phyloP scores from a whole-genome alignment of 2,113 vertebrate genomes.

The Tetraodon nigroviridis region DNA sequence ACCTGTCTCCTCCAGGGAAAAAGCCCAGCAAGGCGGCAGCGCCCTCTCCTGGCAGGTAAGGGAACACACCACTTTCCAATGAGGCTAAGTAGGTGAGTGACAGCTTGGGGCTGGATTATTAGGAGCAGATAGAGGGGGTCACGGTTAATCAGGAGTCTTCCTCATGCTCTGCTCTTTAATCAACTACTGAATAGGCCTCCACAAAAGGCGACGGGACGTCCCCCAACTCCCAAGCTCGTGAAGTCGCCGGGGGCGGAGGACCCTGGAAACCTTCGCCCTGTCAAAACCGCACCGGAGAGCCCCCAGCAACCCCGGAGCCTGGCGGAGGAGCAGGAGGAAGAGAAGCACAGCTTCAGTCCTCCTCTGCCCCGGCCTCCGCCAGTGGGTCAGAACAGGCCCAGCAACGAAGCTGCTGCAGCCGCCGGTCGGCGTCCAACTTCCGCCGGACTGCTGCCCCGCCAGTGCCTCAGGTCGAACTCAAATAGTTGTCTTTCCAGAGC shows the following conservation, averaged over 20 bases:
- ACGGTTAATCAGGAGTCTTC: background rate
- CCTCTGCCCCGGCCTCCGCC: conserved; percentile 58
- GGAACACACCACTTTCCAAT: background rate
- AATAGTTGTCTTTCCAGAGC: conserved; percentile 32
- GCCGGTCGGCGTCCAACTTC: conserved; percentile 20
- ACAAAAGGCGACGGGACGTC: conserved; percentile 74
- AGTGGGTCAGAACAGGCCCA: conserved; percentile 54
- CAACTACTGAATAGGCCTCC: conserved; percentile 54
- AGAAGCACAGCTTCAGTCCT: conserved; percentile 48
- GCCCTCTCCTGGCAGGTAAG: conserved; percentile 84
- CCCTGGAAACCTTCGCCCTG: conserved; percentile 86
- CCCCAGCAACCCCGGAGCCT: conserved; percentile 33
- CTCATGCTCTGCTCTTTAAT: background rate
- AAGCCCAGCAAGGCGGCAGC: conserved; percentile 76
- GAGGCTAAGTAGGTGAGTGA: background rate
- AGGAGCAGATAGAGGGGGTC: background rate
- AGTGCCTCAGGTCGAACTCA: background rate
- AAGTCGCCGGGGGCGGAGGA: conserved; percentile 72
- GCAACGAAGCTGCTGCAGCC: conserved; percentile 22
- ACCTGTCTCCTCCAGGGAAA: conserved; percentile 75
- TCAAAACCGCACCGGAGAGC: conserved; percentile 70
- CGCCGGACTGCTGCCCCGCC: background rate
- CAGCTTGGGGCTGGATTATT: background rate
- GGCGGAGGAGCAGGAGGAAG: conserved; percentile 19
- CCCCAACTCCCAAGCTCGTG: conserved; percentile 78